Conservation (phyloP, 2,797 vertebrate species). For the Liasis olivaceus region DNA sequence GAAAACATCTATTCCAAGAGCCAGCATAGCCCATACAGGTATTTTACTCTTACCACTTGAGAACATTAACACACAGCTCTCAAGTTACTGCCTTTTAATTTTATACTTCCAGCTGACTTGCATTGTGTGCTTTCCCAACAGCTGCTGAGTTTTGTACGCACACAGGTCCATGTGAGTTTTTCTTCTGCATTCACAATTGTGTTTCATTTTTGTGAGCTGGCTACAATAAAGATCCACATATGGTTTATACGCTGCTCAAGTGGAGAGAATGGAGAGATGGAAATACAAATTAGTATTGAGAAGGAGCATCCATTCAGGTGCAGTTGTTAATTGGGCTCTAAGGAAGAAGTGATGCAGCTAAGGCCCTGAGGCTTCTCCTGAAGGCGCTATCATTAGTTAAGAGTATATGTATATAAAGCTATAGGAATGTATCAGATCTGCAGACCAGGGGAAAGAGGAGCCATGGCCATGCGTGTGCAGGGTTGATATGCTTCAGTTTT, state of each 20-base stretch:
- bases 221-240: background rate
- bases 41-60: constrained; percentile 12
- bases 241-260: background rate
- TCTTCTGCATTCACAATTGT: constrained; percentile 38
- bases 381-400: constrained; percentile 45
- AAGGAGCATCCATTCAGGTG: constrained; percentile 4
- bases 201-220: background rate
- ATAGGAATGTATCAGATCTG: constrained; percentile 32
- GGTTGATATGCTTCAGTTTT: constrained; percentile 1
- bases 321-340: background rate
- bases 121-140: background rate
- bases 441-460: constrained; percentile 13
- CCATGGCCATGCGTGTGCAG: constrained; percentile 32
- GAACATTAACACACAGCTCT: constrained; percentile 17
- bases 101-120: constrained; percentile 6
- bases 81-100: constrained; percentile 39
- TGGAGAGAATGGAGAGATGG: background rate
- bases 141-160: constrained; percentile 23
- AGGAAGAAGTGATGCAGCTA: constrained; percentile 31
- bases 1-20: background rate
- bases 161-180: background rate
- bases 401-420: constrained; percentile 49
- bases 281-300: constrained; percentile 8
- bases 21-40: background rate
- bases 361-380: background rate